These are phyloP conservation scores for Brachyistius frenatus DNA, from an alignment of 2,113 vertebrate species.

Conservation along the genomic window DNA sequence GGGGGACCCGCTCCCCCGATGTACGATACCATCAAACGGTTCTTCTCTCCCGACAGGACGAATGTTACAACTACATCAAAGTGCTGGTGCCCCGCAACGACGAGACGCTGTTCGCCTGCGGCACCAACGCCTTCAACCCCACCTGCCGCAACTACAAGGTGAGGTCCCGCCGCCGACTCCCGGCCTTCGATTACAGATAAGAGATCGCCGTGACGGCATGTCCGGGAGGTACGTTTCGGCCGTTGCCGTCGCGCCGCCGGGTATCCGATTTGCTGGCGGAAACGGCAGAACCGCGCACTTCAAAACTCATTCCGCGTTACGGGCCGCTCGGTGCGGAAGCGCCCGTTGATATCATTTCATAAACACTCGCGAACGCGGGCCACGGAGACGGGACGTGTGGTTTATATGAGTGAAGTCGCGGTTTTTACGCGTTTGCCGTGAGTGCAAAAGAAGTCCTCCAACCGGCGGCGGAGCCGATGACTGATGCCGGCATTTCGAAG, in stretches of 20 bases:
- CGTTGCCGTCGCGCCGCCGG: not conserved
- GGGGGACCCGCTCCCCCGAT: not conserved
- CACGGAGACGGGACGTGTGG: not conserved
- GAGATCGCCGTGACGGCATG: not conserved
- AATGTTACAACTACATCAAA: constrained; percentile 96
- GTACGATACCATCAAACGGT: constrained; percentile 48
- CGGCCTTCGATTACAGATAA: constrained; percentile 30
- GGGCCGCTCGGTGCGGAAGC: not conserved
- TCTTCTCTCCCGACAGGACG: constrained; percentile 84
- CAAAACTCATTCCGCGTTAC: not conserved
- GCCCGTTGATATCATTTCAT: not conserved
- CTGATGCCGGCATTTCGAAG: no score
- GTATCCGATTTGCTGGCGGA: constrained; percentile 10
- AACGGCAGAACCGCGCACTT: constrained; percentile 1
- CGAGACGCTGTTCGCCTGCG: constrained; percentile 91
- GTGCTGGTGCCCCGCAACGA: constrained; percentile 92
- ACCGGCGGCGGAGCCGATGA: no score
- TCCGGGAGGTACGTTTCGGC: no score
- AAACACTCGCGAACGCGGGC: constrained; percentile 1
- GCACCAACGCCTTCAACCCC: constrained; percentile 95
- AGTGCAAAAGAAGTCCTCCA: no score
- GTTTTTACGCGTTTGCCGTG: not conserved
- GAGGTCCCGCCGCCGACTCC: not conserved
- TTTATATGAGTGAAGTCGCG: not conserved
- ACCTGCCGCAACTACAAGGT: constrained; percentile 95